Evolutionary conservation across 2,113 vertebrate genomes (phyloP).

Genomic region (Bujurquina vittata): DNA sequence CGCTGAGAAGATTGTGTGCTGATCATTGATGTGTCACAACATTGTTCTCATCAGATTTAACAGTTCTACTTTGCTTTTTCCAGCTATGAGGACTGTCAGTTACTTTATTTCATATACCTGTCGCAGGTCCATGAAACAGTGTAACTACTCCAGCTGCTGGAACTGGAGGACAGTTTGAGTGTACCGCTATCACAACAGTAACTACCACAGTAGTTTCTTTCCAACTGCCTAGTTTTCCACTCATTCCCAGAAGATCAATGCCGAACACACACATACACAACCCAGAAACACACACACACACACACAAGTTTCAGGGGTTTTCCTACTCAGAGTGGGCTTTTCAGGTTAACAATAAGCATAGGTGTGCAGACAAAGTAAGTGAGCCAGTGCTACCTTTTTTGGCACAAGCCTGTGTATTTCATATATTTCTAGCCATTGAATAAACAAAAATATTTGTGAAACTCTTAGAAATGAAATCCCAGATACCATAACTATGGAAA

Average conservation of each 20-base stretch:
- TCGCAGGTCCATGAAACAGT: not conserved
- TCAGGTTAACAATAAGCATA: not conserved
- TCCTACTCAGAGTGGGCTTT: not conserved
- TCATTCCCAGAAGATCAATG: not conserved
- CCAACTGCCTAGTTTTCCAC: not conserved
- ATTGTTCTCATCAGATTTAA: not conserved
- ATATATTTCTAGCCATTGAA: not conserved
- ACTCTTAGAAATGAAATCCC: not conserved
- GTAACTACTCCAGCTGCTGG: not conserved
- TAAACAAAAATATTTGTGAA: not conserved
- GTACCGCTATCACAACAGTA: not conserved
- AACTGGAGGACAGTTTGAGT: not conserved
- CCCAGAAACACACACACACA: not conserved
- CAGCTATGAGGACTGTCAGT: not conserved
- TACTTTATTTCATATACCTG: not conserved
- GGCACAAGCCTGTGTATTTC: not conserved
- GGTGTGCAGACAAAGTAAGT: not conserved
- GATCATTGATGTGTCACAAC: not conserved
- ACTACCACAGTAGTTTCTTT: not conserved
- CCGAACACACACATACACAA: not conserved
- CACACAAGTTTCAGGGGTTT: not conserved
- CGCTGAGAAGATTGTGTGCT: not conserved
- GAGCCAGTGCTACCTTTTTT: not conserved
- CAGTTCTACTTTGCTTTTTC: not conserved
- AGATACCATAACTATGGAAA: not conserved